phyloP scores from a whole-genome alignment of 2,797 vertebrate species.

The Heterohyrax brucei region DNA sequence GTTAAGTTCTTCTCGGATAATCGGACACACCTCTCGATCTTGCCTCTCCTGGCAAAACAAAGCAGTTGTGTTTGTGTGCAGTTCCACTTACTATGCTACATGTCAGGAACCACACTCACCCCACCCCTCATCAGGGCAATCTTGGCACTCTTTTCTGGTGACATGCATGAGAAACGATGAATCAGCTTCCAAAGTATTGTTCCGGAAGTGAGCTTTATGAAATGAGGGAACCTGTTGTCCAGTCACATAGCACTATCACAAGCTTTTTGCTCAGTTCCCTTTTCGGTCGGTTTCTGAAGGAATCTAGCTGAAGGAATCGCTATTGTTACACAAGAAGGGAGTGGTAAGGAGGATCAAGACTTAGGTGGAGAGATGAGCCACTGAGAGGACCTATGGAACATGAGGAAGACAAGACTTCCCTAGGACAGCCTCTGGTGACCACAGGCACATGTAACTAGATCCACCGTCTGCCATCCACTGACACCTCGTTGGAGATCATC shows the following conservation, averaged over 20 bases:
- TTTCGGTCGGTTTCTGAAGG: slow-evolving; percentile 21
- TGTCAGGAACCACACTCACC: slow-evolving; percentile 23
- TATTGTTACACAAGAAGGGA: slow-evolving; percentile 95
- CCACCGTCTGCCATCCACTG: slow-evolving; percentile 45
- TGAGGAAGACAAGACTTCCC: too few species aligned
- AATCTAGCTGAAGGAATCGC: not conserved
- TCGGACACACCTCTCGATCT: not conserved
- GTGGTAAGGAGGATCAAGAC: slow-evolving; percentile 96
- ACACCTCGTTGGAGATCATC: slow-evolving; percentile 56
- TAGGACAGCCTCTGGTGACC: slow-evolving; percentile 86
- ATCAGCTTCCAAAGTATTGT: not conserved
- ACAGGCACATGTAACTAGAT: not conserved
- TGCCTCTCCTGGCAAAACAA: too few species aligned
- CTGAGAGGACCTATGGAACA: slow-evolving; percentile 97
- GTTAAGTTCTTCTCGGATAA: slow-evolving; percentile 7
- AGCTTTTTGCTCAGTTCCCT: not conserved
- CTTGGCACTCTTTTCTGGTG: not conserved
- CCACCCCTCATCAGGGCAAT: not conserved
- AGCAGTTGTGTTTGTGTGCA: not conserved
- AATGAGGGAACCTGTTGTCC: not conserved
- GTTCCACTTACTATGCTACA: not conserved
- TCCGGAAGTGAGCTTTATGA: not conserved
- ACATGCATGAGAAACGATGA: not conserved
- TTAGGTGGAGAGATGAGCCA: slow-evolving; percentile 97
- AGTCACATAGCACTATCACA: not conserved